Base-by-base conservation (phyloP, 2,113 vertebrate genomes). In the Bubo blakistoni region DNA sequence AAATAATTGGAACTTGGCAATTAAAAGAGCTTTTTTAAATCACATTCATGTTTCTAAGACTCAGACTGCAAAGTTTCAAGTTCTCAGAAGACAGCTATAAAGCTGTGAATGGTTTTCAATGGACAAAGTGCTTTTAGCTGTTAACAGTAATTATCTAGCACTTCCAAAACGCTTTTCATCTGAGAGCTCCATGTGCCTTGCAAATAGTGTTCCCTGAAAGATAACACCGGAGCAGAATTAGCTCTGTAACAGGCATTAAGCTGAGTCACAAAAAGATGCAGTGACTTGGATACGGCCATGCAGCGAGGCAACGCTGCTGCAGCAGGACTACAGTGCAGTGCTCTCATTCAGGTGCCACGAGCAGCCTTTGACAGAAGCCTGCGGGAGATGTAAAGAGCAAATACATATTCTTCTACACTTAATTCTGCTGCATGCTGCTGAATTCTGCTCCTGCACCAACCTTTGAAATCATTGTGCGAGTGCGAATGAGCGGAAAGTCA, bases 101-200 rank as follows among this genome's bases (percentile, higher is more conserved):
- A 86, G 51, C 80, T 73, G 46, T 86, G 79, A 90, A 94, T 95
- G 62, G 84, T 73, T 96, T 88, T 80, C 87, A 93, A 94, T 52
- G 81, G 86, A 62, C 72, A 49, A 77, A 95, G 70, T 79, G 86
- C 86, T 94, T 91, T 95, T 67, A 80, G 91, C 66, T 81, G 86
- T 84, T 95, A 92, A 69, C 78, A 78, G 87, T 77, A 96, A 97
- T 95, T 96, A 95, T 80, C 73, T 30, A 84, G 73, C 73, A 61
- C 66, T 91, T 95, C 44, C 73, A 81, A 92, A 89, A 76, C 0
- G 6, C 46, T 85, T 94, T 89, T 95, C 84, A 92, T 52, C 81
- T 9, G 52, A 82, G 80, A 83, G 70, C 73, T 92, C 59, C 62
- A 40, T 29, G 61, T 65, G 86, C 70, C 57, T 86, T 44, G 71